Conservation (phyloP, 2,113 vertebrate genomes). For the Neodontobutis hainanensis region DNA sequence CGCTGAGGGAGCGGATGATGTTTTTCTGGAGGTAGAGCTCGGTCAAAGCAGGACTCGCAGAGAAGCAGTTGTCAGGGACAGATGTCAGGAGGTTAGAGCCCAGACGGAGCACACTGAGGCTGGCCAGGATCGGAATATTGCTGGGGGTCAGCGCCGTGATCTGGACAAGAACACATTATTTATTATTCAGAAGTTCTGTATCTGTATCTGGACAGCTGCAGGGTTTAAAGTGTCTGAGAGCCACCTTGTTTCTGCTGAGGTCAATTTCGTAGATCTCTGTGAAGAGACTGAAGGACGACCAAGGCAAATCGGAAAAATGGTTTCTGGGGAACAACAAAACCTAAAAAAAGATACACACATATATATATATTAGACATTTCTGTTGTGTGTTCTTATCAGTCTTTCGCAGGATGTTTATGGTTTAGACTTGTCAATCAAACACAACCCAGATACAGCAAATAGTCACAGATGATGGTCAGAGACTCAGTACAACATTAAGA, state of each 20-base stretch:
- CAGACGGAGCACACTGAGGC: slow-evolving; percentile 69
- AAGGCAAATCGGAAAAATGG: slow-evolving; percentile 66
- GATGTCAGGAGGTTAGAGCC: slow-evolving; percentile 55
- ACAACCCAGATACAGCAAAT: neutral
- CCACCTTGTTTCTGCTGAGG: slow-evolving; percentile 72
- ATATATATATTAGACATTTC: neutral
- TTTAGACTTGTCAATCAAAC: slow-evolving; percentile 4
- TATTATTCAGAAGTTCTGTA: neutral
- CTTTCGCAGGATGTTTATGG: slow-evolving; percentile 4
- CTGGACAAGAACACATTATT: slow-evolving; percentile 18
- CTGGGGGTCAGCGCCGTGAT: slow-evolving; percentile 34
- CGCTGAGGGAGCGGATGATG: slow-evolving; percentile 50
- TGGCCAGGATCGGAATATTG: slow-evolving; percentile 29
- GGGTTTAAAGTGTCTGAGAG: neutral
- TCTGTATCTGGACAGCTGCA: neutral
- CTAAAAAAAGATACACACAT: slow-evolving; percentile 25
- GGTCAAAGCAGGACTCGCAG: slow-evolving; percentile 59
- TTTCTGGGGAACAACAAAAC: slow-evolving; percentile 68
- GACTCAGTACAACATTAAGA: neutral
- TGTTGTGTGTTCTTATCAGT: slow-evolving; percentile 7
- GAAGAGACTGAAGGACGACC: slow-evolving; percentile 66
- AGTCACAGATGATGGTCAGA: neutral
- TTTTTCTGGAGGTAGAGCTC: slow-evolving; percentile 71
- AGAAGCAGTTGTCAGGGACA: slow-evolving; percentile 55
- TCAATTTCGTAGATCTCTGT: slow-evolving; percentile 70